phyloP scores from a whole-genome alignment of 2,888 invertebrate genomes.

The Rosalia funebris region DNA sequence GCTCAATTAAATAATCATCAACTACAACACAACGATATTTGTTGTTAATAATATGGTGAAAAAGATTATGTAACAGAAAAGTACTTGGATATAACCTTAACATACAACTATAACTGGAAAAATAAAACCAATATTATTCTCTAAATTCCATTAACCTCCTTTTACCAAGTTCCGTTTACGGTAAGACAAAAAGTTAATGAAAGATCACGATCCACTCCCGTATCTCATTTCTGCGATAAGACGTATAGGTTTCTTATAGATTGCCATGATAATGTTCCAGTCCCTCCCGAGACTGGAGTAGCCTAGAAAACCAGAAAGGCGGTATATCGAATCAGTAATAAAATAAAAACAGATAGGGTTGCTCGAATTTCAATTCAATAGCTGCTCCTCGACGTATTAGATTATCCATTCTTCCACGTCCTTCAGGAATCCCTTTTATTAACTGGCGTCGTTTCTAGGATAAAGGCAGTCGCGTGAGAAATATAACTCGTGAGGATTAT shows the following conservation, averaged over 20 bases:
- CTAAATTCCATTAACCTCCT: no score
- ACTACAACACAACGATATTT: no score
- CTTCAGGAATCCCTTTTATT: not conserved
- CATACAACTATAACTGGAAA: no score
- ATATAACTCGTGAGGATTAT: not conserved
- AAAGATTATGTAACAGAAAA: no score
- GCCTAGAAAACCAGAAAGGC: not conserved
- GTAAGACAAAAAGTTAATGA: not conserved
- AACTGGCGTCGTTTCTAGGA: not conserved
- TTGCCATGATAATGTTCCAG: not conserved
- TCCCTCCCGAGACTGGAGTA: not conserved
- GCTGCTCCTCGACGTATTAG: not conserved
- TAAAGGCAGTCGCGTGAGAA: not conserved
- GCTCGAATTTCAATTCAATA: not conserved
- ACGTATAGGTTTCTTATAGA: not conserved
- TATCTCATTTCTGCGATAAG: not conserved
- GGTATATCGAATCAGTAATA: not conserved
- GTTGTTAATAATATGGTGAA: no score
- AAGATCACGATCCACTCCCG: not conserved
- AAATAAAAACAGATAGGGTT: not conserved
- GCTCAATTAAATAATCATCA: no score
- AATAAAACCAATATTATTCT: no score
- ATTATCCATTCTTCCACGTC: not conserved
- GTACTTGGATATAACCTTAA: no score
- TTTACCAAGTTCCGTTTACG: no score